Conservation (phyloP, 2,113 vertebrate species). For the Melanerpes aurifrons region DNA sequence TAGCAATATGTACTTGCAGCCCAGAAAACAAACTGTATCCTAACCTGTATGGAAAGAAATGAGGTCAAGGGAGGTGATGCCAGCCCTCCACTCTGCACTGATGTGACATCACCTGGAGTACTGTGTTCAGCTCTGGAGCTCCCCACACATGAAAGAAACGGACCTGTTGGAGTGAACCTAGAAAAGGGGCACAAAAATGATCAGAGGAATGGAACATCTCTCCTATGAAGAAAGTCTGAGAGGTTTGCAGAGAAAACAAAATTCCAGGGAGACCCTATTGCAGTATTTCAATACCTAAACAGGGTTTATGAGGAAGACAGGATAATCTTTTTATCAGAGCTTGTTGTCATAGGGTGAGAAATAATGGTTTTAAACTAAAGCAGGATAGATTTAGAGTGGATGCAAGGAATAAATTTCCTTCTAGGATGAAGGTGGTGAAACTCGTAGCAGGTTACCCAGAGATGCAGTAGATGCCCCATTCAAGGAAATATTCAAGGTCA, state of each 20-base stretch:
- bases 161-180: fast-evolving
- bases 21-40: fast-evolving
- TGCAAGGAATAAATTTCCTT: not conserved
- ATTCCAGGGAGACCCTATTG: not conserved
- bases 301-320: not conserved
- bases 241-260: not conserved
- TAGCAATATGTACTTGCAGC: fast-evolving
- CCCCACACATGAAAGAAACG: fast-evolving
- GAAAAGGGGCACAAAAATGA: fast-evolving
- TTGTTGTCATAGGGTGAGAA: not conserved
- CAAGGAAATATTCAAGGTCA: not conserved
- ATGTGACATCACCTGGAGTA: not conserved
- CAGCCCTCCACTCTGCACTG: fast-evolving
- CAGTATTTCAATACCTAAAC: not conserved
- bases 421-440: not conserved
- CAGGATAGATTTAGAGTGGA: not conserved
- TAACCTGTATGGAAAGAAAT: not conserved
- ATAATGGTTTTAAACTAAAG: not conserved
- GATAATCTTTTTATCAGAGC: not conserved
- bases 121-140: not conserved
- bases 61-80: not conserved
- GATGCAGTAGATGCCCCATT: not conserved
- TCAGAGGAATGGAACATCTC: not conserved
- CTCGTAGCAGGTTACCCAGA: not conserved
- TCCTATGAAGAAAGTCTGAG: not conserved